Conservation (phyloP, 2,888 invertebrate genomes). For the Pherbina coryleti region DNA sequence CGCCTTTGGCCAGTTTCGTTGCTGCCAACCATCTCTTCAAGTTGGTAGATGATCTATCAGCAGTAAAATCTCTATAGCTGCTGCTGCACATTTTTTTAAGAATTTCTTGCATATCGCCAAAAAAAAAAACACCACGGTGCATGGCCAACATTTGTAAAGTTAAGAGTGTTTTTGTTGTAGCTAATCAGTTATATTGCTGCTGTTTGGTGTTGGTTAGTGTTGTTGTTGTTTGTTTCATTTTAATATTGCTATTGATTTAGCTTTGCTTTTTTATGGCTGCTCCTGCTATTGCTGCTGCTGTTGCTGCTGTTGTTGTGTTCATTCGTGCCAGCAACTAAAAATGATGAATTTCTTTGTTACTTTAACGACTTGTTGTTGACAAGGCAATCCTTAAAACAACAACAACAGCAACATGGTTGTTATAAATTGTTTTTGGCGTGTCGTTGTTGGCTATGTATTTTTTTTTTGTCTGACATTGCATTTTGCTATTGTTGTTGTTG, state of each 20-base stretch:
- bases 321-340: neutral
- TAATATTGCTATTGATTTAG: neutral
- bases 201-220: no score
- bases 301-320: neutral
- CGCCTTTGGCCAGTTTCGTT: neutral
- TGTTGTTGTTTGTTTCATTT: neutral
- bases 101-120: no score
- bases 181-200: no score
- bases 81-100: no score
- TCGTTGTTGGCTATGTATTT: neutral
- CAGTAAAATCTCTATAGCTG: neutral
- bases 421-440: neutral
- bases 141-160: no score
- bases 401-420: neutral
- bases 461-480: neutral
- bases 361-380: slow-evolving; percentile 4
- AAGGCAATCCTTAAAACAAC: neutral
- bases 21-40: neutral
- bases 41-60: neutral
- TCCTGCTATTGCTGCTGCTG: neutral
- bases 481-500: neutral
- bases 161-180: no score
- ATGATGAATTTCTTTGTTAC: slow-evolving; percentile 5
- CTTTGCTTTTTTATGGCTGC: neutral
- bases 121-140: no score